Conservation (phyloP, 2,113 vertebrate genomes). For the Grus americana region DNA sequence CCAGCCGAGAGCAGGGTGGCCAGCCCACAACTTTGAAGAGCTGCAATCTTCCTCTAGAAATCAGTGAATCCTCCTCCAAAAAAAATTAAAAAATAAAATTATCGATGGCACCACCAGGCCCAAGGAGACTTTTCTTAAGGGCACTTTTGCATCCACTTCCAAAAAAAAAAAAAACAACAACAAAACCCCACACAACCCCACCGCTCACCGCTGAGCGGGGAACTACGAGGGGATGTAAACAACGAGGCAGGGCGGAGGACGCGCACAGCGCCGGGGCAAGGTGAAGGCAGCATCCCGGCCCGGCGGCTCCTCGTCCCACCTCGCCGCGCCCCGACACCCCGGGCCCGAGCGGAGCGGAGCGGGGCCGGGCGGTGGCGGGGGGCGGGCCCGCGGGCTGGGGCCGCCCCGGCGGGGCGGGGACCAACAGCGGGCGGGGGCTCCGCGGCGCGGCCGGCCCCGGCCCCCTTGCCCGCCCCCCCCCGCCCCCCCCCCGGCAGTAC, state of each 20-base stretch:
- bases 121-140: background rate
- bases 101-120: background rate
- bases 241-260: background rate
- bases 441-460: slow-evolving; percentile 31
- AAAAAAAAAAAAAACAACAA: background rate
- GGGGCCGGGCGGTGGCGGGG: background rate
- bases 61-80: background rate
- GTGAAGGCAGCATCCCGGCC: background rate
- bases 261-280: background rate
- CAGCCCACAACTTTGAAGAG: background rate
- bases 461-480: background rate
- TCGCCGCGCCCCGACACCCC: background rate
- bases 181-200: background rate
- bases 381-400: background rate
- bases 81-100: background rate
- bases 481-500: background rate
- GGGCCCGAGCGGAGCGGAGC: background rate
- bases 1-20: background rate
- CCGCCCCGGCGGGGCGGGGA: slow-evolving; percentile 53
- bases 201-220: background rate
- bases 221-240: background rate
- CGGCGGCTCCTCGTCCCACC: background rate
- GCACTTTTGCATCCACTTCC: background rate
- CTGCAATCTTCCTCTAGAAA: background rate
- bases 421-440: slow-evolving; percentile 3